These are phyloP conservation scores for Equus przewalskii DNA, from an alignment of 2,113 vertebrate species.

Conservation along the genomic window DNA sequence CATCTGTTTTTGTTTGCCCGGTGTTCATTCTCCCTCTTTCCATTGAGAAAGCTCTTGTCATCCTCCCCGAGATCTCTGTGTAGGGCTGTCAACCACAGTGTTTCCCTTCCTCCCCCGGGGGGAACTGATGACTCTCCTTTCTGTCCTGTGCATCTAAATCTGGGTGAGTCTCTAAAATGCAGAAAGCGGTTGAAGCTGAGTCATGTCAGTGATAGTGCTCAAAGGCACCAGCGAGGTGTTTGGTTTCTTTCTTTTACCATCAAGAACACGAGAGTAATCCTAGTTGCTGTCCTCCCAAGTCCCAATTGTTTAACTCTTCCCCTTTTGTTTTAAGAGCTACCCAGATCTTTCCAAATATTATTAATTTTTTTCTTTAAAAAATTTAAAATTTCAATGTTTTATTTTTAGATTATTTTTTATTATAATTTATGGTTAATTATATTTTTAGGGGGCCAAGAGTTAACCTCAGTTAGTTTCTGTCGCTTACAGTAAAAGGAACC, in stretches of 20 bases:
- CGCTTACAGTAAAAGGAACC: not conserved
- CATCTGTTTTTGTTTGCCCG: not conserved
- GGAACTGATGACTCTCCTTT: not conserved
- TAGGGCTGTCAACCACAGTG: not conserved
- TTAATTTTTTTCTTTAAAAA: not conserved
- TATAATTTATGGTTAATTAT: constrained; percentile 14
- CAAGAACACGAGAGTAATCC: not conserved
- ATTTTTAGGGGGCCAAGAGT: not conserved
- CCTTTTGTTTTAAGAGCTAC: constrained; percentile 19
- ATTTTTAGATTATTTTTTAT: constrained; percentile 1
- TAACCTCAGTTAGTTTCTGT: not conserved
- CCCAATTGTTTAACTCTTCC: not conserved
- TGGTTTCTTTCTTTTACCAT: not conserved
- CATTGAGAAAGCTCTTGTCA: not conserved
- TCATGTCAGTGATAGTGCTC: not conserved
- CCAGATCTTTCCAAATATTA: not conserved
- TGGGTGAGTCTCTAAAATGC: not conserved
- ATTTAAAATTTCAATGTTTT: not conserved
- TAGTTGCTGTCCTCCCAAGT: not conserved
- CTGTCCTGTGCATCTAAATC: not conserved
- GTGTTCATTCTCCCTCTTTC: not conserved
- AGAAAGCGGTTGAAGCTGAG: not conserved
- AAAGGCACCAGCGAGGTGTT: not conserved
- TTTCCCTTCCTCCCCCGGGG: not conserved
- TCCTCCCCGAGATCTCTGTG: not conserved